Evolutionary conservation across 2,888 invertebrate genomes (phyloP).

Genomic region (Drosophila melanocephala): DNA sequence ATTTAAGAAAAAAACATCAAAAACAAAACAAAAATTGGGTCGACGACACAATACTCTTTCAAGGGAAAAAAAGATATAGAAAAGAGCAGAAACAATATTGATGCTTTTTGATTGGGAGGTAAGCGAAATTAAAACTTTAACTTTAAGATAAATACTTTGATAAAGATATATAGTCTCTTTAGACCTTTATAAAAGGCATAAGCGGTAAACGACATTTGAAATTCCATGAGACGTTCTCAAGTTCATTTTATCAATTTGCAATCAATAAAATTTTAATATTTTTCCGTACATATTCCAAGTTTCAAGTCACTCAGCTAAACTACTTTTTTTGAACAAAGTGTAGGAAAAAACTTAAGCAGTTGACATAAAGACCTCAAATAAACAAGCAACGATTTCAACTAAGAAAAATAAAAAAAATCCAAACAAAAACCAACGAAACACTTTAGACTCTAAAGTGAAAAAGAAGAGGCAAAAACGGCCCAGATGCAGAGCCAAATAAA

Average conservation of each 20-base stretch:
- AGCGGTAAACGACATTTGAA: not conserved
- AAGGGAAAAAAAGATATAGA: not conserved
- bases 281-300: not conserved
- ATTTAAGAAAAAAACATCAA: not conserved
- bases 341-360: constrained; percentile 36
- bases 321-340: not conserved
- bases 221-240: not conserved
- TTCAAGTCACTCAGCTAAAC: not conserved
- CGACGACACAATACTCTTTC: not conserved
- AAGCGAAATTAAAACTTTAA: too few relatives aligned
- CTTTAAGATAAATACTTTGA: too few relatives aligned
- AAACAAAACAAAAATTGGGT: constrained; percentile 1
- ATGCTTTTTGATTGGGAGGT: not conserved
- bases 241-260: not conserved
- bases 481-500: constrained; percentile 23
- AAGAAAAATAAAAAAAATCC: constrained; percentile 20
- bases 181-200: not conserved
- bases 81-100: not conserved
- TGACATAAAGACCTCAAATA: constrained; percentile 80
- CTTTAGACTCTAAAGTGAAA: constrained; percentile 20
- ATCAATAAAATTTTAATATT: not conserved
- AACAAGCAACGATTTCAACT: constrained; percentile 70
- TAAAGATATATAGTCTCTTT: not conserved
- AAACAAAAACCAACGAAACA: constrained; percentile 47
- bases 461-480: constrained; percentile 18